These are phyloP conservation scores for Grammomys dolichurus DNA, from an alignment of 2,113 vertebrate species.

Conservation along the genomic window DNA sequence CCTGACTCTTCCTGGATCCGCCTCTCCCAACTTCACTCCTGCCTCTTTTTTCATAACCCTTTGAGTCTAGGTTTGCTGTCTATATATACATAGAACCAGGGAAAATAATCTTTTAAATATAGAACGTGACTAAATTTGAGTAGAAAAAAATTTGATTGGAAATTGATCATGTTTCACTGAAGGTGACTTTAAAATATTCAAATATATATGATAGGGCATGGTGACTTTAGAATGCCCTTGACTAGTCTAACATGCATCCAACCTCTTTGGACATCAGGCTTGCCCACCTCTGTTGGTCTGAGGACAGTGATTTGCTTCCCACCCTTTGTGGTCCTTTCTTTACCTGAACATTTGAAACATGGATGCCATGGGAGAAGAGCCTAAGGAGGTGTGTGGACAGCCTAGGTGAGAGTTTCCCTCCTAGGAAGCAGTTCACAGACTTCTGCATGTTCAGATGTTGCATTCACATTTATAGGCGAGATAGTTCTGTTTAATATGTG, in stretches of 20 bases:
- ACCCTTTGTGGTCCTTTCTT: not conserved
- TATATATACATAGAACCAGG: not conserved
- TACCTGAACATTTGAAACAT: slow-evolving; percentile 30
- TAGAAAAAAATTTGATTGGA: slow-evolving; percentile 34
- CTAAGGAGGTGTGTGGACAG: not conserved
- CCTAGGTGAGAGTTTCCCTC: not conserved
- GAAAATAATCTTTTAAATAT: not conserved
- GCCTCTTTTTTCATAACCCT: not conserved
- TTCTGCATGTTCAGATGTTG: not conserved
- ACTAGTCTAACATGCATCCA: not conserved
- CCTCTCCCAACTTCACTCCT: not conserved
- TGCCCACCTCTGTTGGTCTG: not conserved
- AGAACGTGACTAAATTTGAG: not conserved
- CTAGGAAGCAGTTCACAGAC: not conserved
- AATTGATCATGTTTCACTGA: not conserved
- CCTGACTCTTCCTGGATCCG: not conserved
- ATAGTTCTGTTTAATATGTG: slow-evolving; percentile 32
- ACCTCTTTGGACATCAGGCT: not conserved
- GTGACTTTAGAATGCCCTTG: not conserved
- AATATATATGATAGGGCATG: not conserved
- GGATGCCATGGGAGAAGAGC: not conserved
- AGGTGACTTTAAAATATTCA: slow-evolving; percentile 21
- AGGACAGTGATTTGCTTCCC: not conserved
- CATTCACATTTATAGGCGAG: not conserved
- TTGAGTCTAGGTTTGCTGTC: not conserved